Percentiles rank a stretch among this genome's conserved stretches.
These are phyloP conservation scores for Cricetomys ansorgei DNA, from an alignment of 2,113 vertebrate genomes.

Conservation along the genomic window DNA sequence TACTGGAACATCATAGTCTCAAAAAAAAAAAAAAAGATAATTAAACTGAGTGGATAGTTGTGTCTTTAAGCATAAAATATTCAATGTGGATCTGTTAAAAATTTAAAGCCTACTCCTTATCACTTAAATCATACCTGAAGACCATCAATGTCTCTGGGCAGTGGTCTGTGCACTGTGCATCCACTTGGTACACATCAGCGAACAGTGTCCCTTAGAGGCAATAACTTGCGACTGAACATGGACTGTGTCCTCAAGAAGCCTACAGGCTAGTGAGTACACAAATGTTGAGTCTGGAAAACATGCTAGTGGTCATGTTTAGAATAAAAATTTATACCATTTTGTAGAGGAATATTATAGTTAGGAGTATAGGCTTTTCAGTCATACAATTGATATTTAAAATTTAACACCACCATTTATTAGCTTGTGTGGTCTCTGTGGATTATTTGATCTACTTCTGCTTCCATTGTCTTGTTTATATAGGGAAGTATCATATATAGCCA, in stretches of 20 bases:
- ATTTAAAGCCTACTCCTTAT: slow-evolving; percentile 43
- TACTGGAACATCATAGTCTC: not conserved
- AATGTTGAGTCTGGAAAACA: not conserved
- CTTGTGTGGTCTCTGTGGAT: not conserved
- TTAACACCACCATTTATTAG: not conserved
- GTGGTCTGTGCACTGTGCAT: no score
- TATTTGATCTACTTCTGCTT: not conserved
- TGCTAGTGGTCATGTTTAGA: not conserved
- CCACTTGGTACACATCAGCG: not conserved
- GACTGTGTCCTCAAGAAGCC: not conserved
- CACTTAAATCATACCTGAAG: not conserved
- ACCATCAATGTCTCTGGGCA: not conserved
- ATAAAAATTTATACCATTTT: not conserved
- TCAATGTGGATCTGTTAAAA: slow-evolving; percentile 21
- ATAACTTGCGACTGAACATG: not conserved
- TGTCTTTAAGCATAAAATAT: slow-evolving; percentile 37
- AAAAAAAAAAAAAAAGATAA: slow-evolving; percentile 43
- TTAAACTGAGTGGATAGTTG: slow-evolving; percentile 12
- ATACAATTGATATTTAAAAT: not conserved
- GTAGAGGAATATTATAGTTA: not conserved
- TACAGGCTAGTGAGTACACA: not conserved
- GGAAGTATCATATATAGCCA: not conserved
- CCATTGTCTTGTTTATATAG: not conserved
- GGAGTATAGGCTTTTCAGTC: not conserved
- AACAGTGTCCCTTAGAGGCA: not conserved